These are phyloP conservation scores for Monochamus alternatus DNA, from an alignment of 2,888 invertebrate genomes.

Conservation along the genomic window DNA sequence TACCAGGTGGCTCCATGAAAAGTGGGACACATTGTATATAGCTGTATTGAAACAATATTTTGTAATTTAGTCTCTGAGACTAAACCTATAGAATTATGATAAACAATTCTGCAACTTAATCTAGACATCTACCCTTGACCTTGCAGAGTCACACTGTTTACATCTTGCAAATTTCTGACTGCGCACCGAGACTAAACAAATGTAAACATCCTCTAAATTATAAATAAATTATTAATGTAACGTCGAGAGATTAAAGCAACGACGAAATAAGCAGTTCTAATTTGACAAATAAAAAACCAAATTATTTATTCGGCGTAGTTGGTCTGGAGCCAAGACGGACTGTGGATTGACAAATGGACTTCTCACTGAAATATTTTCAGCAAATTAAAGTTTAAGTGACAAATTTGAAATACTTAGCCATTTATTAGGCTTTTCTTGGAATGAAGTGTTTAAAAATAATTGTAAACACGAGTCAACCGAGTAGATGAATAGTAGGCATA, in stretches of 20 bases:
- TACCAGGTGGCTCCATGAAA: no score
- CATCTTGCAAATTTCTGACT: not conserved
- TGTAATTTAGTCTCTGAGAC: no score
- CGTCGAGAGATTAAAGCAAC: conserved; percentile 39
- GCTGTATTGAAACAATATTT: no score
- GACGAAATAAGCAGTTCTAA: conserved; percentile 41
- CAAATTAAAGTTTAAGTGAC: conserved; percentile 31
- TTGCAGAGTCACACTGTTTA: not conserved
- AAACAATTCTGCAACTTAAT: conserved; percentile 8
- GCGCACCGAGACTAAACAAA: conserved; percentile 43
- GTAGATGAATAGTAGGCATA: not conserved
- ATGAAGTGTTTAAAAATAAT: conserved; percentile 18
- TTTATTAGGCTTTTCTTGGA: conserved; percentile 20
- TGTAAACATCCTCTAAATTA: conserved; percentile 43
- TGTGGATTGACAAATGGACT: conserved; percentile 37
- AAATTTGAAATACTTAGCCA: conserved; percentile 27
- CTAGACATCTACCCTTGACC: conserved; percentile 20
- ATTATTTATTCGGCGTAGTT: conserved; percentile 34
- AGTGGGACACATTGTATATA: no score
- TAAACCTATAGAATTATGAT: not conserved
- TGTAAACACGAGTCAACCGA: not conserved
- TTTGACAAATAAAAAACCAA: conserved; percentile 35
- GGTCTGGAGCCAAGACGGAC: conserved; percentile 32
- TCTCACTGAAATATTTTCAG: conserved; percentile 25
- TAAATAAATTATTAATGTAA: conserved; percentile 40